Evolutionary conservation across 2,113 vertebrate genomes (phyloP).

Genomic region (Cygnus buccinator): DNA sequence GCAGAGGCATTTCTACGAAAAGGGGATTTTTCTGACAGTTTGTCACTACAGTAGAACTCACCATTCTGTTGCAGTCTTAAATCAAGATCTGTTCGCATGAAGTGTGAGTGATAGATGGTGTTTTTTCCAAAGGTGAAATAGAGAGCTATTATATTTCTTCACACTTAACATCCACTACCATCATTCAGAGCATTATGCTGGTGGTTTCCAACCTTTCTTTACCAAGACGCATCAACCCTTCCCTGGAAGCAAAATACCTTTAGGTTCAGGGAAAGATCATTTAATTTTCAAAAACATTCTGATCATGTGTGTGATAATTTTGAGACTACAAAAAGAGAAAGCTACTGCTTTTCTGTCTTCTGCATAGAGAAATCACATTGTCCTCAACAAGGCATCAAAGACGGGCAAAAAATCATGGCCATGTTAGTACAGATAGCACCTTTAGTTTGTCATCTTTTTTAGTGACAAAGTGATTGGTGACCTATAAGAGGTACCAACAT

Average conservation of each 20-base stretch:
- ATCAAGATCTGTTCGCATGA: not conserved
- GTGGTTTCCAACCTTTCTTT: not conserved
- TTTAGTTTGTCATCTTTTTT: not conserved
- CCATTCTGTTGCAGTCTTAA: not conserved
- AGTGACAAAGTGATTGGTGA: not conserved
- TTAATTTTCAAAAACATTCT: not conserved
- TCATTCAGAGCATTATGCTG: not conserved
- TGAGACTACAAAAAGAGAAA: not conserved
- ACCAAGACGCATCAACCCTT: not conserved
- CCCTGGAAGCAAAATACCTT: not conserved
- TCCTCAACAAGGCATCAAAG: not conserved
- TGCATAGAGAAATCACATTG: not conserved
- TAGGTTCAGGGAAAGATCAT: not conserved
- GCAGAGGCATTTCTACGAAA: not conserved
- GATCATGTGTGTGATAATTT: not conserved
- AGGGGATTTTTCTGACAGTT: not conserved
- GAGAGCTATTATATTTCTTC: not conserved
- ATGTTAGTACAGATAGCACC: not conserved
- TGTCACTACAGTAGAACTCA: not conserved
- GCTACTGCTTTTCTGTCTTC: not conserved
- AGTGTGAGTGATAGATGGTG: not conserved
- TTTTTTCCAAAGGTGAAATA: not conserved
- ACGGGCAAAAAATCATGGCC: not conserved
- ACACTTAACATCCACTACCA: not conserved
- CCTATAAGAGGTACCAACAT: rapidly evolving